A percentile compares a stretch with the other conserved stretches of the same genome.
These are phyloP conservation scores for Trichogramma dendrolimi DNA, from an alignment of 2,888 invertebrate species.

Conservation along the genomic window DNA sequence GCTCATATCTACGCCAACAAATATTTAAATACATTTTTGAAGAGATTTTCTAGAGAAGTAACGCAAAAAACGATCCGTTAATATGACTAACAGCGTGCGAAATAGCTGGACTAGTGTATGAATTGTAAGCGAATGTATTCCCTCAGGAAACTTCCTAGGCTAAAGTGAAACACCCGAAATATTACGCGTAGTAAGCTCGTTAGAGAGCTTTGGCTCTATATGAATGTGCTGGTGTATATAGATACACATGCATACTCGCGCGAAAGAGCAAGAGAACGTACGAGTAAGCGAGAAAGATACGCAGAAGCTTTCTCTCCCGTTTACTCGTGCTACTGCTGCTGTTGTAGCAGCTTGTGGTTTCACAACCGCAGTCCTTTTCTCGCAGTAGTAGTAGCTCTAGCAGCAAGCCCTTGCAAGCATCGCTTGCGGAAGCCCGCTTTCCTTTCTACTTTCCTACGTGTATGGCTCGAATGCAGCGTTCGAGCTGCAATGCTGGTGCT, in stretches of 20 bases:
- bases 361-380: constrained; percentile 45
- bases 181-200: constrained; percentile 50
- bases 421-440: constrained; percentile 41
- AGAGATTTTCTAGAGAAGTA: too few species aligned
- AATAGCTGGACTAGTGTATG: constrained; percentile 36
- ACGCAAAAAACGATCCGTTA: too few species aligned
- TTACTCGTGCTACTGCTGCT: constrained; percentile 22
- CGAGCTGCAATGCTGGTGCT: constrained; percentile 8
- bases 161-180: constrained; percentile 46
- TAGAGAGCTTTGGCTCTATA: constrained; percentile 45
- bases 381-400: not conserved
- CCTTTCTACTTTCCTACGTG: constrained; percentile 17
- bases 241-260: too few species aligned
- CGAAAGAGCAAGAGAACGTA: too few species aligned
- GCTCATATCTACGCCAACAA: too few species aligned
- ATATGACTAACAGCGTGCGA: too few species aligned
- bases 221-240: constrained; percentile 18
- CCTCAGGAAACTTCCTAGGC: constrained; percentile 38
- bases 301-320: constrained; percentile 10
- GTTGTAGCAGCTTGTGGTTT: constrained; percentile 48
- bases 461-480: too few species aligned
- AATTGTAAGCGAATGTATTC: constrained; percentile 48
- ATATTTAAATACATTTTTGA: too few species aligned
- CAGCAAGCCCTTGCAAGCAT: constrained; percentile 37
- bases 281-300: not conserved